Percentiles rank a stretch among this genome's conserved stretches.
These are phyloP conservation scores for Sminthurides aquaticus DNA, from an alignment of 2,888 invertebrate genomes.

Conservation along the genomic window DNA sequence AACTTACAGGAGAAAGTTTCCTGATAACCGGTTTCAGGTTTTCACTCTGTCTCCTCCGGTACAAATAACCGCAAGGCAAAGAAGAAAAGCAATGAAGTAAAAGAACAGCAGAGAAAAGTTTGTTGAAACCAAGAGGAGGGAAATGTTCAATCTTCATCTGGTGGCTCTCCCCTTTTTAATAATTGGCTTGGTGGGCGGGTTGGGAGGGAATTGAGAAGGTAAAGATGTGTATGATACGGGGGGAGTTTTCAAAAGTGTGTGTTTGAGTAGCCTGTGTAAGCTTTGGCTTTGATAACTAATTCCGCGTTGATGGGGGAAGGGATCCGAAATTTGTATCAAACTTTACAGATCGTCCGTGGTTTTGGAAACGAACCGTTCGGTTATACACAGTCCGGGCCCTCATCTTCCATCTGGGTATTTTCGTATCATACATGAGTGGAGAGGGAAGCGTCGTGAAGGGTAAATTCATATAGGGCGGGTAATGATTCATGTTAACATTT, in stretches of 20 bases:
- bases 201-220: background rate
- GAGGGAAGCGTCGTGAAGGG: too few species aligned
- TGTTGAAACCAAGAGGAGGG: background rate
- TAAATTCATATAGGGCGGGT: too few species aligned
- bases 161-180: background rate
- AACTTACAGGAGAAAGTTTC: too few species aligned
- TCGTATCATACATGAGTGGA: too few species aligned
- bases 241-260: background rate
- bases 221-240: background rate
- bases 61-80: background rate
- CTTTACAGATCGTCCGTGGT: background rate
- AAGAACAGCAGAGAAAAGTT: background rate
- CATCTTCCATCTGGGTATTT: too few species aligned
- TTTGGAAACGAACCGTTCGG: too few species aligned
- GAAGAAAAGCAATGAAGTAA: background rate
- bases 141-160: background rate
- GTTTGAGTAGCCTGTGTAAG: background rate
- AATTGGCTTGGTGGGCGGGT: background rate
- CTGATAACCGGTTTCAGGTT: too few species aligned
- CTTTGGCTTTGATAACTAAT: background rate
- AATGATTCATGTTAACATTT: too few species aligned
- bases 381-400: too few species aligned
- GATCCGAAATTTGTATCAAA: background rate
- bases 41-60: background rate
- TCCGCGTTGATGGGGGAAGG: background rate